Evolutionary conservation across 2,888 invertebrate species (phyloP).

Genomic region (Drosophila kuntzei): DNA sequence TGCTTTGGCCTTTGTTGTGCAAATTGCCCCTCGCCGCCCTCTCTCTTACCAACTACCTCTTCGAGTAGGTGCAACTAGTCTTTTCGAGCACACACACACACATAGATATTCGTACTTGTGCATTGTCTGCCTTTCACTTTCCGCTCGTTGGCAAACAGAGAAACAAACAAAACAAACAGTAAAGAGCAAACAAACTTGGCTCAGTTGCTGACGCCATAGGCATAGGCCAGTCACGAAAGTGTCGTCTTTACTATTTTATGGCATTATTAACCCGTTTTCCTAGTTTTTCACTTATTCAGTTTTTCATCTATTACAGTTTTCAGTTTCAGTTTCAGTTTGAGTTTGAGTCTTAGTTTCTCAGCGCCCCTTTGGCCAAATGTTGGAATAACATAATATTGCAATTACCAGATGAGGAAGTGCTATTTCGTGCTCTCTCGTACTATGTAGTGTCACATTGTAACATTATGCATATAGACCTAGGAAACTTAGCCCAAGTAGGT

Average conservation of each 20-base stretch:
- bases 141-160: constrained; percentile 48
- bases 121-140: constrained; percentile 70
- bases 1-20: constrained; percentile 57
- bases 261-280: constrained; percentile 82
- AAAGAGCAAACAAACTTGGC: constrained; percentile 47
- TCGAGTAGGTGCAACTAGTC: constrained; percentile 18
- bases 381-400: constrained; percentile 61
- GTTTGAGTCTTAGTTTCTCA: constrained; percentile 25
- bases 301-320: constrained; percentile 32
- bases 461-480: constrained; percentile 10
- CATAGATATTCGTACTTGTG: not conserved
- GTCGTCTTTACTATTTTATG: constrained; percentile 79
- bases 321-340: constrained; percentile 36
- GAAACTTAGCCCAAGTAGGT: constrained; percentile 41
- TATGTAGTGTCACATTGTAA: constrained; percentile 8
- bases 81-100: not conserved
- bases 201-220: constrained; percentile 43
- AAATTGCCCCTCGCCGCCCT: not conserved
- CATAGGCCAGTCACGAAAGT: constrained; percentile 76
- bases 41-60: not conserved
- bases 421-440: not conserved
- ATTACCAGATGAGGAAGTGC: constrained; percentile 56
- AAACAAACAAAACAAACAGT: constrained; percentile 52
- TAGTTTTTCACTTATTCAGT: constrained; percentile 59
- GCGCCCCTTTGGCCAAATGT: constrained; percentile 40